Evolutionary conservation across 2,113 vertebrate genomes (phyloP).

Genomic region (Notiomystis cincta): DNA sequence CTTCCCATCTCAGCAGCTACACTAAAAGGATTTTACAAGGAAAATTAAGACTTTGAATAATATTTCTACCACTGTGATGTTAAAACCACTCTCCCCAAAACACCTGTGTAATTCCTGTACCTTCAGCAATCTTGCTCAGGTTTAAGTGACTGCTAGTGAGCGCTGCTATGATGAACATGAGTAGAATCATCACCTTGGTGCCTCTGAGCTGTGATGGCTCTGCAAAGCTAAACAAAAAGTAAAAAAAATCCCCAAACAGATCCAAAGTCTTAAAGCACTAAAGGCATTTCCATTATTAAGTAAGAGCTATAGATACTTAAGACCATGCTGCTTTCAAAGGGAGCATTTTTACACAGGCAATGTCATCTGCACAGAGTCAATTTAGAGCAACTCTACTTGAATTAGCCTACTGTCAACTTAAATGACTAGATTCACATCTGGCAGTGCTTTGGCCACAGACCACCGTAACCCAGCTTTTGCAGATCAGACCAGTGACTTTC

Average conservation of each 20-base stretch:
- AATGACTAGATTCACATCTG: background rate
- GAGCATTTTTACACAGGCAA: background rate
- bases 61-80: background rate
- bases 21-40: background rate
- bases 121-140: conserved; percentile 11
- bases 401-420: background rate
- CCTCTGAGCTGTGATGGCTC: conserved; percentile 22
- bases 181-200: background rate
- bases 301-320: background rate
- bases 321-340: background rate
- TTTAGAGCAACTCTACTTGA: background rate
- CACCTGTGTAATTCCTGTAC: background rate
- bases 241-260: conserved; percentile 24
- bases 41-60: background rate
- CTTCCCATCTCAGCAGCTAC: background rate
- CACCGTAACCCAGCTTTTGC: background rate
- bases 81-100: background rate
- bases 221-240: conserved; percentile 24
- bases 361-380: background rate
- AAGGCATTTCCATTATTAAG: background rate
- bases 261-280: background rate
- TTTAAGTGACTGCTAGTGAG: conserved; percentile 28
- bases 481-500: background rate
- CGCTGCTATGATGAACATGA: background rate
- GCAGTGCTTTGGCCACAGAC: background rate